Evolutionary conservation across 2,888 invertebrate species (phyloP), one percentile per base, ranked within the genome.

Genomic region (Platycheirus rosarum): DNA sequence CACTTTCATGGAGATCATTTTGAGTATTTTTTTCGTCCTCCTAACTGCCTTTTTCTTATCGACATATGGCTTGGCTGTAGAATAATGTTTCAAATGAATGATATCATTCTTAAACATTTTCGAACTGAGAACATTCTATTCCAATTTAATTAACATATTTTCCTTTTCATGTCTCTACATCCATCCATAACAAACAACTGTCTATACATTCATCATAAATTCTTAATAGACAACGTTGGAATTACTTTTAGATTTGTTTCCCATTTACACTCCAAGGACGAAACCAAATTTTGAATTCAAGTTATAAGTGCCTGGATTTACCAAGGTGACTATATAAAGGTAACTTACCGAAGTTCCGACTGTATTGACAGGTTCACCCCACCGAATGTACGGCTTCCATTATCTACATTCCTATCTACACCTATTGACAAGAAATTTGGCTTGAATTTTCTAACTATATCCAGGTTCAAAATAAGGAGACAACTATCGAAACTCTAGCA

Each of bases 401-500:
- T 32, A 32, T n/a, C n/a, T n/a, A n/a, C n/a, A n/a, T n/a, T n/a
- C 29, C 8, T 32, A 8, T 32, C 29, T 23, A 40, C 20, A 23
- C 11, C 40, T 57, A 40, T 57, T 40, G 57, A 40, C 57, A 14
- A 40, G 14, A 40, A 57, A 57, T 23, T 57, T 26, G 14, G 57
- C 40, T 57, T 57, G 9, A 40, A 14, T 40, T 57, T 14, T 26
- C 23, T 26, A 40, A 40, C 57, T 57, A 2, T 18, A 40, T 55
- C 37, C 5, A 40, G 40, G 14, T 57, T 40, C 40, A 26, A 57
- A 57, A n/a, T n/a, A 57, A 57, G 57, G 23, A 40, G 57, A 57
- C 57, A 57, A 57, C 57, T 40, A 57, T 57, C 57, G 57, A 57
- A 57, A 57, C 40, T 57, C 40, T 57, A 40, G 2, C 57, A 57